Evolutionary conservation across 2,797 vertebrate species (phyloP).

Genomic region (Chrysocyon brachyurus): DNA sequence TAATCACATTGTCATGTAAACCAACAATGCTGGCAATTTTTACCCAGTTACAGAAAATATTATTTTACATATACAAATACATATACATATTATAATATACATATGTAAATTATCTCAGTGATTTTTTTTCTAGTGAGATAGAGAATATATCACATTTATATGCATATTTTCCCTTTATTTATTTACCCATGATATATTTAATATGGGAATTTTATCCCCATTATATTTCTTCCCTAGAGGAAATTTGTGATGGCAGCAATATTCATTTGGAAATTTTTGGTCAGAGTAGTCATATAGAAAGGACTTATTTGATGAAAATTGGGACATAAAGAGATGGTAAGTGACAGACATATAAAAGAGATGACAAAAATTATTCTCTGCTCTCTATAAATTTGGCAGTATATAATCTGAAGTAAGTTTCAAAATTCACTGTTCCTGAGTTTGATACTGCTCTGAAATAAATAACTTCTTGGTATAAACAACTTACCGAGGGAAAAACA

Average conservation of each 20-base stretch:
- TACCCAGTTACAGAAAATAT: not conserved
- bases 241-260: not conserved
- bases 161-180: not conserved
- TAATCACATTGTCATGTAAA: not conserved
- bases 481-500: not conserved
- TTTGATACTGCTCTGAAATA: constrained; percentile 5
- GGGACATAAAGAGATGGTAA: constrained; percentile 48
- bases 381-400: constrained; percentile 24
- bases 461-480: not conserved
- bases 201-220: not conserved
- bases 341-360: constrained; percentile 49
- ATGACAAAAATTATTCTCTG: constrained; percentile 55
- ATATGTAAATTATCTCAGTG: not conserved
- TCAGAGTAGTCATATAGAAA: constrained; percentile 49
- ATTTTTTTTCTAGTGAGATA: constrained; percentile 24
- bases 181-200: constrained; percentile 31
- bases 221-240: not conserved
- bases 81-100: not conserved
- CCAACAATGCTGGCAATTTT: not conserved
- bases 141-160: not conserved
- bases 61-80: not conserved
- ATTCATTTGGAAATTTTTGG: constrained; percentile 48
- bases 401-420: constrained; percentile 41
- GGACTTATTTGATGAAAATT: constrained; percentile 47
- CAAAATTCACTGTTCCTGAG: not conserved